Evolutionary conservation across 1,140 invertebrate genomes (phyloP).

Genomic region (Lordiphosa clarofinis): DNA sequence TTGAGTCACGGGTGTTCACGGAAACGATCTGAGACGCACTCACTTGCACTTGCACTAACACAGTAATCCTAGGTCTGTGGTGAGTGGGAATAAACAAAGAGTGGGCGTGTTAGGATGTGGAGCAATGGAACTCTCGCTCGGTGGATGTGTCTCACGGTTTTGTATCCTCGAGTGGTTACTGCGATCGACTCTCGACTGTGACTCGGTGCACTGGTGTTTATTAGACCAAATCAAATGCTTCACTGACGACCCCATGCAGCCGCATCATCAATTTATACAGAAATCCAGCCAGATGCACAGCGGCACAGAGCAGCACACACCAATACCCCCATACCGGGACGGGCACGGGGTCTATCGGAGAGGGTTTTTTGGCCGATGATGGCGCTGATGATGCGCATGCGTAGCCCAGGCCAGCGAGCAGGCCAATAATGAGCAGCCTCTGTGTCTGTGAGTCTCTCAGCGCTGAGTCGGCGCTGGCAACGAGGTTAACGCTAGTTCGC

Average conservation of each 20-base stretch:
- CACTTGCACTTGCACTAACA: constrained; percentile 67
- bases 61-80: constrained; percentile 78
- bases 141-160: constrained; percentile 53
- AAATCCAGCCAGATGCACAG: constrained; percentile 65
- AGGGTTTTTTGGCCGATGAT: constrained; percentile 24
- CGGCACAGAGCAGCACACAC: constrained; percentile 26
- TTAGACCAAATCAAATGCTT: constrained; percentile 80
- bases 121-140: constrained; percentile 13
- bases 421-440: constrained; percentile 61
- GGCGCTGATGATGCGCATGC: constrained; percentile 58
- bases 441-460: constrained; percentile 10
- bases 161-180: constrained; percentile 50
- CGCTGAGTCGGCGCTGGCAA: background rate
- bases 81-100: constrained; percentile 9
- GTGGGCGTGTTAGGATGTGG: constrained; percentile 24
- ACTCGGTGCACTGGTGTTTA: constrained; percentile 71
- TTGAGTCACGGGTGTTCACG: constrained; percentile 17
- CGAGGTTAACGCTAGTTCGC: constrained; percentile 29
- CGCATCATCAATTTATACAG: constrained; percentile 79
- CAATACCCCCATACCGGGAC: constrained; percentile 10
- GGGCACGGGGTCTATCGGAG: constrained; percentile 26
- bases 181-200: constrained; percentile 9
- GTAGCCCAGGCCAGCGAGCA: constrained; percentile 52
- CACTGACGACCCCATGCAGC: constrained; percentile 76
- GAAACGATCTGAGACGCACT: constrained; percentile 20